Evolutionary conservation across 2,888 invertebrate genomes (phyloP), one percentile per base, ranked within the genome.

Genomic region (Aquatica leii): DNA sequence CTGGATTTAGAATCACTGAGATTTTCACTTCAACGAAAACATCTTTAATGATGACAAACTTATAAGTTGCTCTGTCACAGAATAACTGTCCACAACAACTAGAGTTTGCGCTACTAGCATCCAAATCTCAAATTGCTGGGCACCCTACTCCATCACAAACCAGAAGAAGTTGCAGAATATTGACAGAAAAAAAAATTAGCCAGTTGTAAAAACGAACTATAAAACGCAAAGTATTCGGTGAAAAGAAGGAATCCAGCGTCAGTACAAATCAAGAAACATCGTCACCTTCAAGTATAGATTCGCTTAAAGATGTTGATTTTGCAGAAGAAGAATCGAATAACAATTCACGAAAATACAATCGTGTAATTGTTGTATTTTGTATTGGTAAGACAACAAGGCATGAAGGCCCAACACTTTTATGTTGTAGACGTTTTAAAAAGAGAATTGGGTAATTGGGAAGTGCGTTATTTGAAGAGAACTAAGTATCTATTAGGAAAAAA

Each of bases 401-500:
- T 34, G 17, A 51, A 35, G 20, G 34, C 34, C 9, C 14, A 12
- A 35, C 51, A 34, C 3, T 51, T 34, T 51, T 51, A 34, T 34
- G n/a, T 34, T 35, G 51, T 35, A 14, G 35, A 31, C 14, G 17
- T 51, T 8, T 34, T 51, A n/a, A 51, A 51, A 34, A 51, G 2
- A 51, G 35, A 51, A 31, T 14, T 31, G n/a, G 49, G 1, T 8
- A 21, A 8, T 12, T 50, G 31, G 17, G 34, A 51, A 51, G 51
- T 51, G 17, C 17, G 51, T 15, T 51, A 51, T 31, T 34, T 51
- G 15, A 31, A 51, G 35, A 51, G 51, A 35, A 17, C 51, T 15
- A 51, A 35, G 17, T 14, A 34, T 17, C 17, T 51, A 2, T 51
- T 15, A 14, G 34, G 35, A 51, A 24, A 51, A 34, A 12, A 51